These are phyloP conservation scores for Mythimna ferrago DNA, from an alignment of 2,888 invertebrate genomes.

Conservation along the genomic window DNA sequence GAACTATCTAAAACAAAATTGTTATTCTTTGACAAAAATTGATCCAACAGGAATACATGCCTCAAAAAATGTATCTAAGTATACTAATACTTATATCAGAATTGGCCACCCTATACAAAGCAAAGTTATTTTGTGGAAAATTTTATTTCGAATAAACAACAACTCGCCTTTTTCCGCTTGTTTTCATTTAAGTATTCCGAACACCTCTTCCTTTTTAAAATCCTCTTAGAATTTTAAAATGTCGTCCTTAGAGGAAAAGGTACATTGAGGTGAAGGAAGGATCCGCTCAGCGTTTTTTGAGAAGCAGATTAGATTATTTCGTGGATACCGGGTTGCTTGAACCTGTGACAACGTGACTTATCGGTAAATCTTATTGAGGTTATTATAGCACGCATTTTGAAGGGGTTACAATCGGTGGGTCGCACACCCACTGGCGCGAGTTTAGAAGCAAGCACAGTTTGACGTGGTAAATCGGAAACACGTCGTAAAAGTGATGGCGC, in stretches of 20 bases:
- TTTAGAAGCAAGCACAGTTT: constrained; percentile 67
- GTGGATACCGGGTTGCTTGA: constrained; percentile 28
- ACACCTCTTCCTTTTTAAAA: constrained; percentile 38
- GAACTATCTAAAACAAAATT: too few relatives aligned
- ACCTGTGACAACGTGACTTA: constrained; percentile 55
- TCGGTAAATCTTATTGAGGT: constrained; percentile 45
- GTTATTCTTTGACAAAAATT: too few relatives aligned
- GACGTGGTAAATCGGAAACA: constrained; percentile 75
- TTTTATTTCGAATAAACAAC: constrained; percentile 34
- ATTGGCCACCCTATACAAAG: constrained; percentile 6
- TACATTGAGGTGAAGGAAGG: constrained; percentile 24
- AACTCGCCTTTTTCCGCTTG: constrained; percentile 11
- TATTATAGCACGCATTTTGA: constrained; percentile 51
- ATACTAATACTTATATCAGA: too few relatives aligned
- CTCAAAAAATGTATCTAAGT: too few relatives aligned
- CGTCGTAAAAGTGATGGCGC: constrained; percentile 78
- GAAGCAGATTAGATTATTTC: constrained; percentile 48
- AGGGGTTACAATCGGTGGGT: constrained; percentile 70
- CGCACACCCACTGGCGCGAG: constrained; percentile 55
- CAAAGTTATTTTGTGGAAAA: constrained; percentile 21
- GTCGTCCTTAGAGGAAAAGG: constrained; percentile 16
- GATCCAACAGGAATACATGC: too few relatives aligned
- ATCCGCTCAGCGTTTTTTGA: constrained; percentile 35
- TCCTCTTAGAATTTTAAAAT: constrained; percentile 37
- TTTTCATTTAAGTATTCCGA: constrained; percentile 36